Evolutionary conservation across 2,797 vertebrate genomes (phyloP).

Genomic region (Scomberomorus guttatus): DNA sequence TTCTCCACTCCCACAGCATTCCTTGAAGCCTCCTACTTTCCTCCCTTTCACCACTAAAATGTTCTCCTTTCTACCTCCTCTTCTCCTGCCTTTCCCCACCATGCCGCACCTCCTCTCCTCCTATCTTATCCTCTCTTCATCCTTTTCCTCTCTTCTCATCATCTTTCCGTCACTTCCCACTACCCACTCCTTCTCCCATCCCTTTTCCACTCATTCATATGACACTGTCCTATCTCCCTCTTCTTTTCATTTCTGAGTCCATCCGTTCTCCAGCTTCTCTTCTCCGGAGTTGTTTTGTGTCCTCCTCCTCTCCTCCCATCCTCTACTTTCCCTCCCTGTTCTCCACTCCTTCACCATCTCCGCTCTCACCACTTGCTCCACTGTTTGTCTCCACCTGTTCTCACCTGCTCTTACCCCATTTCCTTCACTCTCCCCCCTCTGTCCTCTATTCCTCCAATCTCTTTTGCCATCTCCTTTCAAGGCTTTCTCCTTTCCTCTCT

Average conservation of each 20-base stretch:
- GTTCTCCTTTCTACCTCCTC: background rate
- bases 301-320: background rate
- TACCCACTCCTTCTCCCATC: background rate
- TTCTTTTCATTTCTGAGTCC: too few relatives aligned
- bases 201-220: background rate
- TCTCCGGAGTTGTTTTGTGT: background rate
- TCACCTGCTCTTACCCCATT: background rate
- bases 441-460: background rate
- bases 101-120: background rate
- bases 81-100: too few relatives aligned
- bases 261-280: background rate
- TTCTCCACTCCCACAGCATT: background rate
- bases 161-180: background rate
- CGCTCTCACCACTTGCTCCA: too few relatives aligned
- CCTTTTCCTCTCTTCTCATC: background rate
- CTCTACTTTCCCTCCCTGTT: background rate
- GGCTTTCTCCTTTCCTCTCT: background rate
- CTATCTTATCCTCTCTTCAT: background rate
- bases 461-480: background rate
- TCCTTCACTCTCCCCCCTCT: background rate
- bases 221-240: background rate
- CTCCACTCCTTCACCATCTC: background rate
- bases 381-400: background rate
- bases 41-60: background rate
- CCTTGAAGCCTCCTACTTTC: background rate